phyloP scores from a whole-genome alignment of 2,888 invertebrate species.

The Yponomeuta cagnagella region DNA sequence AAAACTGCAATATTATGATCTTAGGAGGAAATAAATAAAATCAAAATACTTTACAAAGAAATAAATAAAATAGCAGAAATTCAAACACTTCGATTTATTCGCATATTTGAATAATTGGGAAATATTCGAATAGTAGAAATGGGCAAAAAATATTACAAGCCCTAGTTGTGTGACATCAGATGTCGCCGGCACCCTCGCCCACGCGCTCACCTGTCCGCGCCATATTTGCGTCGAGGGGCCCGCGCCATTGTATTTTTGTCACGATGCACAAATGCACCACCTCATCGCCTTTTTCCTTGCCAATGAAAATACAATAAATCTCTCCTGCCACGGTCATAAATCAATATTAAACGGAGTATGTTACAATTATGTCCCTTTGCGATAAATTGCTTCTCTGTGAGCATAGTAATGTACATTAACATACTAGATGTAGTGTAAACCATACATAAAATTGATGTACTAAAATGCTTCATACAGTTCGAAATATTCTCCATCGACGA shows the following conservation, averaged over 20 bases:
- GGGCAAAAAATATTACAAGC: too few species aligned
- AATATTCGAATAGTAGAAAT: too few species aligned
- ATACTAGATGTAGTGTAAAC: too few species aligned
- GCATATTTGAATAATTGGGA: too few species aligned
- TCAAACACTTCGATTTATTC: too few species aligned
- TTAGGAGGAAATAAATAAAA: too few species aligned
- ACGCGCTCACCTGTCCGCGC: slow-evolving; percentile 21
- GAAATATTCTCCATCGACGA: neutral
- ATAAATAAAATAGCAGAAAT: too few species aligned
- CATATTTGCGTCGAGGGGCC: slow-evolving; percentile 37
- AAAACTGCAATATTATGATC: too few species aligned
- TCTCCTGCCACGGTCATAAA: slow-evolving; percentile 11
- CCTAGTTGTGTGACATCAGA: neutral
- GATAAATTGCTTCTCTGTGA: too few species aligned
- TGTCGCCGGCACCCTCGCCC: neutral
- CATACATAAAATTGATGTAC: too few species aligned
- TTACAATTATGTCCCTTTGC: neutral
- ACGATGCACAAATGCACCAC: slow-evolving; percentile 22
- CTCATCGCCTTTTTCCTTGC: slow-evolving; percentile 43
- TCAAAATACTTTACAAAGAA: too few species aligned
- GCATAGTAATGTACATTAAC: too few species aligned
- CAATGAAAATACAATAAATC: slow-evolving; percentile 37
- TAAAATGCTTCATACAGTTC: neutral
- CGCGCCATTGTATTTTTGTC: slow-evolving; percentile 44
- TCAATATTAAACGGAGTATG: neutral